Percentiles rank a stretch among this genome's conserved stretches.
These are phyloP conservation scores for Manduca sexta DNA, from an alignment of 1,140 invertebrate species.

Conservation along the genomic window DNA sequence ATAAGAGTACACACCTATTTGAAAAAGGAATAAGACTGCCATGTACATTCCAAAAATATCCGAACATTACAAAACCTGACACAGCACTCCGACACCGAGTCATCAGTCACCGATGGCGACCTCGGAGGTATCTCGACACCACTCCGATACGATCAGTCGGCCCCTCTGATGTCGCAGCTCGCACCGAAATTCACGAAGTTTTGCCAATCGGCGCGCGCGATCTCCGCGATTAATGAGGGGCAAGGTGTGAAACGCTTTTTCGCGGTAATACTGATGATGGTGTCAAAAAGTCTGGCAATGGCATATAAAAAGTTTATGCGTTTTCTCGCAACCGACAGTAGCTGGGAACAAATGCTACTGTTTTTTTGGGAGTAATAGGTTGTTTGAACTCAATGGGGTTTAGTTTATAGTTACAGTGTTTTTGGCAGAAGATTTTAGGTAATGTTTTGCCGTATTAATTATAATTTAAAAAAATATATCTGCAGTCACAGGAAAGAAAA, in stretches of 20 bases:
- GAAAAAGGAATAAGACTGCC: too few species aligned
- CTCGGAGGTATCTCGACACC: constrained; percentile 10
- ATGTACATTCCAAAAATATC: too few species aligned
- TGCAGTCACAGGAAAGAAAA: too few species aligned
- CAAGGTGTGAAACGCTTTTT: constrained; percentile 23
- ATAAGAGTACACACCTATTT: too few species aligned
- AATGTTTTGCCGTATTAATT: too few species aligned
- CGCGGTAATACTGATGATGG: neutral
- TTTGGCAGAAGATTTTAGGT: too few species aligned
- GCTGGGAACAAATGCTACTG: neutral
- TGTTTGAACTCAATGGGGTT: neutral
- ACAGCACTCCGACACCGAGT: too few species aligned
- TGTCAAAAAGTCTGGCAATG: too few species aligned
- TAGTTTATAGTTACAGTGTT: too few species aligned
- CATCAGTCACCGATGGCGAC: neutral
- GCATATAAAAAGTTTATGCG: too few species aligned
- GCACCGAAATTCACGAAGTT: constrained; percentile 30
- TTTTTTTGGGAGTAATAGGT: neutral
- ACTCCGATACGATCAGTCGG: constrained; percentile 18
- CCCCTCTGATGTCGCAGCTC: constrained; percentile 16
- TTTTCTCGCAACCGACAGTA: neutral
- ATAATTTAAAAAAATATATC: too few species aligned
- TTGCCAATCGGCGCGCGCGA: constrained; percentile 30
- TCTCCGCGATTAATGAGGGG: constrained; percentile 35
- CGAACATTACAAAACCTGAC: too few species aligned